A percentile compares a stretch with the other conserved stretches of the same genome.
Conservation (phyloP, 2,113 vertebrate species). For the Thamnophis sirtalis region DNA sequence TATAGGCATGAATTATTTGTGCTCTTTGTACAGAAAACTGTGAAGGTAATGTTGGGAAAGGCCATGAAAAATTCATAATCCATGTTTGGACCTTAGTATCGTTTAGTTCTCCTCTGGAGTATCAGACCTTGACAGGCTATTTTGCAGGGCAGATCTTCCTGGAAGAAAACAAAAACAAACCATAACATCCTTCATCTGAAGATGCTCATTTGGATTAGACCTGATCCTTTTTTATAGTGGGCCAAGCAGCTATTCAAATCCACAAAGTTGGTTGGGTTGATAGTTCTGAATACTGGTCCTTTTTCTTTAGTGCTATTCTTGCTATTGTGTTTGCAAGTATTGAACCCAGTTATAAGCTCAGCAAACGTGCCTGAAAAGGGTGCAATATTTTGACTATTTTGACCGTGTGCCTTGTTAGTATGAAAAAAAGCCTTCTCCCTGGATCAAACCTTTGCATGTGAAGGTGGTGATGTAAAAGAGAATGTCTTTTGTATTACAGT, state of each 20-base stretch:
- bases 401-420: neutral
- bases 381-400: neutral
- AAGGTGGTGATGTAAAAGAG: neutral
- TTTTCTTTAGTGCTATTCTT: neutral
- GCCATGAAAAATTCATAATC: neutral
- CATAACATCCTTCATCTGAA: neutral
- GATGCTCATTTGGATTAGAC: neutral
- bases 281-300: neutral
- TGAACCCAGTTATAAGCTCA: neutral
- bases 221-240: neutral
- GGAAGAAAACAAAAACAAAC: neutral
- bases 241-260: neutral
- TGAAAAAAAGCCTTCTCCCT: neutral
- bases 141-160: accelerated
- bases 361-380: neutral
- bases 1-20: neutral
- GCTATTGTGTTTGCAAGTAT: neutral
- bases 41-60: neutral
- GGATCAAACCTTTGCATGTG: neutral
- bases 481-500: neutral
- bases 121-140: neutral
- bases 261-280: neutral
- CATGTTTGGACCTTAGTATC: too few species aligned
- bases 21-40: neutral
- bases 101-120: neutral